These are phyloP conservation scores for Coracopsis vasa DNA, from an alignment of 2,113 vertebrate genomes.

Conservation along the genomic window DNA sequence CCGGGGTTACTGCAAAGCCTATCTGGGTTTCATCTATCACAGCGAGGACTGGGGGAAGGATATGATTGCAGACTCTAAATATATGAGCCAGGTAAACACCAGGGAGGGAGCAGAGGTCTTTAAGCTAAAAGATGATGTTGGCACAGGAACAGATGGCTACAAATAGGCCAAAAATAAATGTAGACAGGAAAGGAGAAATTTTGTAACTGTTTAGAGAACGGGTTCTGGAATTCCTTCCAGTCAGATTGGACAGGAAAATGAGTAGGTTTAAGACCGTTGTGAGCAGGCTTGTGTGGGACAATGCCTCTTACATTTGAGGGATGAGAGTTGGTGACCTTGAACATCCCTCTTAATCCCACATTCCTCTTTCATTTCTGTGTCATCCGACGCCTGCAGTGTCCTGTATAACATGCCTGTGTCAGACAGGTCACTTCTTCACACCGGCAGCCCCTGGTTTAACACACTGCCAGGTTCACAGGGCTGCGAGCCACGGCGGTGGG, in stretches of 20 bases:
- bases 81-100: constrained; percentile 29
- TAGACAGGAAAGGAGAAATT: background rate
- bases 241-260: background rate
- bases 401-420: background rate
- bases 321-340: background rate
- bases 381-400: background rate
- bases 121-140: constrained; percentile 10
- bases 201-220: background rate
- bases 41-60: background rate
- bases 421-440: background rate
- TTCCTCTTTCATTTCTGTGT: background rate
- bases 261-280: background rate
- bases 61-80: background rate
- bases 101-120: constrained; percentile 22
- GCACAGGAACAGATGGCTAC: background rate
- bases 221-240: background rate
- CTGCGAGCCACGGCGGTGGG: background rate
- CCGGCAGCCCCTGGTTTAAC: background rate
- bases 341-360: background rate
- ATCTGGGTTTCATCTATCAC: background rate
- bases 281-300: background rate
- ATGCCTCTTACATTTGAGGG: background rate
- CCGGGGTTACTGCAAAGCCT: background rate
- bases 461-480: background rate
- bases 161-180: constrained; percentile 20